Evolutionary conservation across 2,888 invertebrate species (phyloP).

Genomic region (Lasius fuliginosus): DNA sequence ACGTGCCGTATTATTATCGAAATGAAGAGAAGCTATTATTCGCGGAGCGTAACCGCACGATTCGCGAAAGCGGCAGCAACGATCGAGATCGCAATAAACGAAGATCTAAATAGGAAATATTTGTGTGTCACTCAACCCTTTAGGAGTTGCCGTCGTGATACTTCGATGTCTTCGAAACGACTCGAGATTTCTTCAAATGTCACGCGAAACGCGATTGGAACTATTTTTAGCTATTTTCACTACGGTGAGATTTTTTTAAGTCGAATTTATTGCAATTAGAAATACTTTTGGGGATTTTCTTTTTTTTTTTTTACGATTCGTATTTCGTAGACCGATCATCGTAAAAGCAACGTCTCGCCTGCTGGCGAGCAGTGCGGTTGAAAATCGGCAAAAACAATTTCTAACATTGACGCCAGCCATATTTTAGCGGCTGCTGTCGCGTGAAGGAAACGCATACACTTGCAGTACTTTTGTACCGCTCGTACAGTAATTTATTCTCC

Average conservation of each 20-base stretch:
- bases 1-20: conserved; percentile 8
- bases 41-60: background rate
- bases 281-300: background rate
- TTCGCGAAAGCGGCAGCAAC: background rate
- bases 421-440: conserved; percentile 43
- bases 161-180: conserved; percentile 4
- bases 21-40: background rate
- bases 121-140: background rate
- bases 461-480: conserved; percentile 26
- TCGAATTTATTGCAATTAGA: background rate
- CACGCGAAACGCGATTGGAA: background rate
- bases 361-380: background rate
- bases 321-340: background rate
- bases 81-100: conserved; percentile 8
- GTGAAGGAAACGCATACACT: conserved; percentile 10
- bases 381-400: conserved; percentile 51
- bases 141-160: background rate
- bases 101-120: background rate
- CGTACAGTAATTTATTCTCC: conserved; percentile 51
- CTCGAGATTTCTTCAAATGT: background rate
- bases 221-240: background rate
- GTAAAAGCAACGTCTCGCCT: background rate
- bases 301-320: background rate
- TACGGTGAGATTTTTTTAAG: background rate
- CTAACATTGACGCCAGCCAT: conserved; percentile 48